A percentile compares a stretch with the other conserved stretches of the same genome.
Evolutionary conservation across 2,113 vertebrate species (phyloP).

Genomic region (Sander lucioperca): DNA sequence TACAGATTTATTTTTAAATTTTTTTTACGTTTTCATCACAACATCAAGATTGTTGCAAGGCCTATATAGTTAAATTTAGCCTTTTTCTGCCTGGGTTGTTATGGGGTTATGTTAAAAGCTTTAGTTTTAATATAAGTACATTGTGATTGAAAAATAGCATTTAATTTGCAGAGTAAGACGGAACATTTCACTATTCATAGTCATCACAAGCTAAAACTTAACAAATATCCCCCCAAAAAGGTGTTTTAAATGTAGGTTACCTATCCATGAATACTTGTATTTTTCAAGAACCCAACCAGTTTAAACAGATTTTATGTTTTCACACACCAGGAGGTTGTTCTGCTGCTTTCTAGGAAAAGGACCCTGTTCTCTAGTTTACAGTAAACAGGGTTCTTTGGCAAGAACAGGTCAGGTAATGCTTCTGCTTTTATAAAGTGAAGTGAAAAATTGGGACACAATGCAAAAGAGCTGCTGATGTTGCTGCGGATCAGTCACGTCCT

Average conservation of each 20-base stretch:
- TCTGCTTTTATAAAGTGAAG: not conserved
- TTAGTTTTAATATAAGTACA: not conserved
- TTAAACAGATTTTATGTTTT: not conserved
- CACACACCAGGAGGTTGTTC: not conserved
- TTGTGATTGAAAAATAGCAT: not conserved
- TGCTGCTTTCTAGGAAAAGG: not conserved
- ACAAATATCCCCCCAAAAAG: not conserved
- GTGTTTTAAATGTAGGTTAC: not conserved
- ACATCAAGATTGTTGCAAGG: not conserved
- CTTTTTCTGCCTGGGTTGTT: not conserved
- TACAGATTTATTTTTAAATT: not conserved
- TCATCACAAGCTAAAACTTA: not conserved
- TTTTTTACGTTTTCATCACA: not conserved
- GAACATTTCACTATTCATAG: not conserved
- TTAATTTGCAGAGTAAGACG: not conserved
- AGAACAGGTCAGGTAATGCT: not conserved
- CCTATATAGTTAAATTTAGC: no score
- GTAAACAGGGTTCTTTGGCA: conserved; percentile 35
- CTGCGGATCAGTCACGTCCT: not conserved
- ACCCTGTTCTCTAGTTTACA: conserved; percentile 34
- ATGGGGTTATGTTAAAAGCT: not conserved
- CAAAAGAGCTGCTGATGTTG: not conserved
- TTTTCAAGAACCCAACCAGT: not conserved
- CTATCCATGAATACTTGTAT: no score
- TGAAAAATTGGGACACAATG: not conserved